Evolutionary conservation across 2,113 vertebrate genomes (phyloP).

Genomic region (Arenaria interpres): DNA sequence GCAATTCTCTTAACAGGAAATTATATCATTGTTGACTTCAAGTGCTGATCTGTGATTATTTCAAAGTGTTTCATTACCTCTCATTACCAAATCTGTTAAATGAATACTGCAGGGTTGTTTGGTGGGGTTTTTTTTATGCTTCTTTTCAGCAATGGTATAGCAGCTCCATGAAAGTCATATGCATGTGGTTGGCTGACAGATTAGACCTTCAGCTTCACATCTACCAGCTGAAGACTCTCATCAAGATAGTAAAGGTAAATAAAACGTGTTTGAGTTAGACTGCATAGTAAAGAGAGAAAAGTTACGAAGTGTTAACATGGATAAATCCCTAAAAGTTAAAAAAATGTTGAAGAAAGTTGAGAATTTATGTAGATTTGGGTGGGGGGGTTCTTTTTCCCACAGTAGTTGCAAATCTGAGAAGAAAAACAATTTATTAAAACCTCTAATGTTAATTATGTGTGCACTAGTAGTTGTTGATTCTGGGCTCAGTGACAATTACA

Average conservation of each 20-base stretch:
- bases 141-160: constrained; percentile 93
- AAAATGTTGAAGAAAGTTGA: background rate
- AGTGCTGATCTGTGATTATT: constrained; percentile 79
- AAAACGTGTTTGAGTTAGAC: constrained; percentile 10
- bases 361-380: background rate
- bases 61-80: constrained; percentile 78
- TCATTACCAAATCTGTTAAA: constrained; percentile 81
- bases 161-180: constrained; percentile 88
- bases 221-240: constrained; percentile 97
- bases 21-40: constrained; percentile 81
- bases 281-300: constrained; percentile 3
- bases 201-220: constrained; percentile 95
- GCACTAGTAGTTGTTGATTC: background rate
- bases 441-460: background rate
- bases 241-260: constrained; percentile 97
- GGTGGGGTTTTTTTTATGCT: constrained; percentile 11
- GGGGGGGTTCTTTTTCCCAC: background rate
- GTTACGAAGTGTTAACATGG: background rate
- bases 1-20: constrained; percentile 78
- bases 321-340: background rate
- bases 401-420: background rate
- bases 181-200: constrained; percentile 92
- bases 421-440: background rate
- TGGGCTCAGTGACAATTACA: background rate
- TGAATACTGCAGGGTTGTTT: constrained; percentile 67